Evolutionary conservation across 2,888 invertebrate species (phyloP), one percentile per base, ranked within the genome.

Genomic region (Diloba caeruleocephala): DNA sequence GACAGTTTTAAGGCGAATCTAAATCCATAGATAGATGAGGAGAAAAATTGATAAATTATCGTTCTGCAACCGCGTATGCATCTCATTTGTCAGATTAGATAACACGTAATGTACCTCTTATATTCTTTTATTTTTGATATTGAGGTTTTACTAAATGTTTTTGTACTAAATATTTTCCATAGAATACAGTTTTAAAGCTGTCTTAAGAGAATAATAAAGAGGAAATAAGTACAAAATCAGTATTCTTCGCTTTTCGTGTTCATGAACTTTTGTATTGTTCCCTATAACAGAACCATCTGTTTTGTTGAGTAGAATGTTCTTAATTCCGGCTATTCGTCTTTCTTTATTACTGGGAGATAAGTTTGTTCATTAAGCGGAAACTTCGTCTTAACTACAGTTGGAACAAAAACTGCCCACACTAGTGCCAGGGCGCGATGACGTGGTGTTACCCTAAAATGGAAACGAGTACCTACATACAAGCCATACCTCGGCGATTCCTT

Each of bases 381-480:
- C 76, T 74, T 77, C 69, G 46, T 70, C 75, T 79, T 79, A 76
- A 78, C 62, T 60, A 59, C 58, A 45, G 59, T 64, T 55, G 50
- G 29, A 50, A 50, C 52, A 76, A 81, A 78, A 80, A 74, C 74
- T 53, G 46, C 48, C 53, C 51, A 51, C 51, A 56, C 52, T 57
- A 52, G 65, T 54, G 46, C 56, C 36, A 50, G 66, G 66, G 66
- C 56, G 43, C 54, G 62, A 76, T 80, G 78, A 79, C 76, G 74
- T 58, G 65, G 65, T 58, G 51, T 37, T 58, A 69, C 68, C 79
- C 74, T 79, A 75, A 81, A 79, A 78, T 67, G 81, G 80, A 43
- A 71, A 66, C 54, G 49, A 64, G 61, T 75, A 75, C 71, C n/a
- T n/a, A n/a, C n/a, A 46, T 53, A 52, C 76, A 74, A 71, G 59